Base-by-base conservation (phyloP, 2,797 vertebrate genomes). In the Lithobates pipiens region DNA sequence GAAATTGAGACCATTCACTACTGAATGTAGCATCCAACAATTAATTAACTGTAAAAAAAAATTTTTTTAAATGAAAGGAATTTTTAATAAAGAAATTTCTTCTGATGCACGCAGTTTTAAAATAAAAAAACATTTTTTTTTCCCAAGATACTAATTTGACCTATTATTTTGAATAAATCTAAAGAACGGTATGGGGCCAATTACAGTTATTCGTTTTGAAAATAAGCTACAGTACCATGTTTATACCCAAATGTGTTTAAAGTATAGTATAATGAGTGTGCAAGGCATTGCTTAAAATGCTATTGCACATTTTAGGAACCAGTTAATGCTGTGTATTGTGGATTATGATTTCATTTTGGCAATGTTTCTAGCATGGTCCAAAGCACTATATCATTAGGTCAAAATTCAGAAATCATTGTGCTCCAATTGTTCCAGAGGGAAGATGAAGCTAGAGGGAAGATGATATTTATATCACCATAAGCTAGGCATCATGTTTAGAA, bases 341-440 rank as follows among this genome's bases (percentile, higher is more conserved):
- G 42, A 50, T 54, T 67, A 27, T 74, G 21, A 36, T 46, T 73
- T 72, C 44, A 54, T 29, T 85, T 68, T 85, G 50, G 83, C 76
- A 50, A 65, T 67, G 83, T 75, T 80, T 76, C 61, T 69, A 63
- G 84, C 71, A 71, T 69, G 29, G 50, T 85, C 11, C 80, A 80
- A 85, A 77, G 84, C 84, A 79, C 25, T 85, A 46, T 21, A 63
- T 80, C 84, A 80, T 80, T 69, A 85, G 77, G 71, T 75, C 71
- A 85, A 2, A 39, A 74, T n/a, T 44, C 15, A 80, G 42, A 85
- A 68, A 85, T 85, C 75, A 80, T 74, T 75, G 50, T 85, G 84
- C 84, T 85, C 84, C 77, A 85, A 76, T 85, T 85, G 84, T 73
- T 44, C 75, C 46, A n/a, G 80, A 70, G 29, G 29, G 29, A 29